Evolutionary conservation across 53 echinoderm and acorn worm genomes (phyloP).

Genomic region (Temnopleurus reevesii): DNA sequence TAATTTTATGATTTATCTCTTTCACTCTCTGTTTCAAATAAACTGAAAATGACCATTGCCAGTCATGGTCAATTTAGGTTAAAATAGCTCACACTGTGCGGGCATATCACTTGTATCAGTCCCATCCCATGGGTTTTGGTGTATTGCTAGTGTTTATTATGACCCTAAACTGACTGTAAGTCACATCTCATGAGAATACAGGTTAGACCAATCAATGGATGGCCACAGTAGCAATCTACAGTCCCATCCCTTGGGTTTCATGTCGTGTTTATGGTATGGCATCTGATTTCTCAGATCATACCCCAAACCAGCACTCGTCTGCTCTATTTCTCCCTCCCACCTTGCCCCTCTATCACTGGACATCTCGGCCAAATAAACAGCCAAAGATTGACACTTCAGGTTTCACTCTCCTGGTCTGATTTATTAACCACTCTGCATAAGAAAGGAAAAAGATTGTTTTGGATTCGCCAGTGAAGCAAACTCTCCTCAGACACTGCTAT

Average conservation of each 20-base stretch:
- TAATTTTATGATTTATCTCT: background rate
- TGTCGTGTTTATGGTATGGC: slow-evolving; percentile 47
- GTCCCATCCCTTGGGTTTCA: slow-evolving; percentile 44
- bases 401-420: slow-evolving; percentile 22
- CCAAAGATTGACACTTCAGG: background rate
- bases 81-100: slow-evolving; percentile 37
- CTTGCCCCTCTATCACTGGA: slow-evolving; percentile 39
- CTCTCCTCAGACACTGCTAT: background rate
- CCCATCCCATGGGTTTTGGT: slow-evolving; percentile 53
- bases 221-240: background rate
- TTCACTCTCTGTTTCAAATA: background rate
- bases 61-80: slow-evolving; percentile 35
- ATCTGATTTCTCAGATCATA: slow-evolving; percentile 47
- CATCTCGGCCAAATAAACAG: slow-evolving; percentile 53
- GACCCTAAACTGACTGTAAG: slow-evolving; percentile 30
- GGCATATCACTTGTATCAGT: slow-evolving; percentile 30
- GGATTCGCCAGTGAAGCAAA: background rate
- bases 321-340: slow-evolving; percentile 5
- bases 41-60: slow-evolving; percentile 20
- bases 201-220: background rate
- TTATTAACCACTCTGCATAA: slow-evolving; percentile 31
- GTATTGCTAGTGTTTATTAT: slow-evolving; percentile 34
- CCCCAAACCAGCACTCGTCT: slow-evolving; percentile 4
- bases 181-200: slow-evolving; percentile 3
- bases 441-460: slow-evolving; percentile 22